These are phyloP conservation scores for Chloroclysta siterata DNA, from an alignment of 2,888 invertebrate genomes.

Conservation along the genomic window DNA sequence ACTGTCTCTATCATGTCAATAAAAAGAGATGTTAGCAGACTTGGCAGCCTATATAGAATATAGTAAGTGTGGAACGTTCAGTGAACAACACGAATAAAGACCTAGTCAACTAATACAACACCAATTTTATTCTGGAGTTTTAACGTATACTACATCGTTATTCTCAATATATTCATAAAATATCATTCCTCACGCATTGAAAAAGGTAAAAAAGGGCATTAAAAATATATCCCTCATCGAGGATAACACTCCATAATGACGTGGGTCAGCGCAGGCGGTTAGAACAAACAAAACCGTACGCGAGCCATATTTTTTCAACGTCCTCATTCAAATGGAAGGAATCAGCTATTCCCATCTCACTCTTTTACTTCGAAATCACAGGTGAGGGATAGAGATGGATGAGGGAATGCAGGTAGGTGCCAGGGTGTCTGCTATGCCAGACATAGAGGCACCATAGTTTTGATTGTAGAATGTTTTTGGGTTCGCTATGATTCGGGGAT, in stretches of 20 bases:
- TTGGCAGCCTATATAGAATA: no score
- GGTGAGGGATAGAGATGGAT: conserved; percentile 51
- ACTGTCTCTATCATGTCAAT: no score
- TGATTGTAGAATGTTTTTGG: conserved; percentile 55
- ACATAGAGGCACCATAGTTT: conserved; percentile 75
- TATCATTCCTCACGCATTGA: conserved; percentile 78
- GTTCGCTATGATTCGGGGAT: conserved; percentile 49
- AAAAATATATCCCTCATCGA: conserved; percentile 81
- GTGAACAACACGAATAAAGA: no score
- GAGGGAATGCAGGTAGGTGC: conserved; percentile 79
- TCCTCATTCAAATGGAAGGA: conserved; percentile 55
- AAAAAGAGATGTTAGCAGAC: no score
- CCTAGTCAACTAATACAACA: no score
- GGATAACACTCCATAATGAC: conserved; percentile 83
- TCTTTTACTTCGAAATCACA: conserved; percentile 21
- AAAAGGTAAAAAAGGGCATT: conserved; percentile 67
- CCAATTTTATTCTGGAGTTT: conserved; percentile 30
- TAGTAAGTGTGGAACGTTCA: no score
- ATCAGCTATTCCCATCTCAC: conserved; percentile 41
- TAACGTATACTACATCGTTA: conserved; percentile 61
- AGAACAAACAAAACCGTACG: conserved; percentile 74
- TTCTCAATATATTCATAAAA: conserved; percentile 76
- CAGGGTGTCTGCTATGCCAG: conserved; percentile 74
- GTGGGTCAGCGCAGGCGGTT: conserved; percentile 80
- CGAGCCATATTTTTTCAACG: conserved; percentile 56